These are phyloP conservation scores for Rhincodon typus DNA, from an alignment of 2,797 vertebrate genomes.

Conservation along the genomic window DNA sequence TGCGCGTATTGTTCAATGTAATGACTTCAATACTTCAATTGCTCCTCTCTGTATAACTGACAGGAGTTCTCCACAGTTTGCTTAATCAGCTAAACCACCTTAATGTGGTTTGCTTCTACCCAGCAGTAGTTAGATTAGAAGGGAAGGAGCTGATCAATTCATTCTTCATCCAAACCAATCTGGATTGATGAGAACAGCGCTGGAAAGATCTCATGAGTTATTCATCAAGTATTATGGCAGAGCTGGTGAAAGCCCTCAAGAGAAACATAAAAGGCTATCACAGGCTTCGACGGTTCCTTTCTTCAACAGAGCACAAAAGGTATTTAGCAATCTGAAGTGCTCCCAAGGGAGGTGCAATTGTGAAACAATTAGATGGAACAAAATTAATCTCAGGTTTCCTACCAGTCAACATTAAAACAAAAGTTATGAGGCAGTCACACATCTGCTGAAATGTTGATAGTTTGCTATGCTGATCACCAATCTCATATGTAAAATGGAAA, in stretches of 20 bases:
- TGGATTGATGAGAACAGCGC: conserved; percentile 2
- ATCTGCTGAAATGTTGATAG: background rate
- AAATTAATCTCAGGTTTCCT: conserved; percentile 18
- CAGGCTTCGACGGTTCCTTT: background rate
- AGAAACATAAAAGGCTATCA: conserved; percentile 34
- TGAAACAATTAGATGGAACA: conserved; percentile 25
- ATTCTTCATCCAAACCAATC: conserved; percentile 33
- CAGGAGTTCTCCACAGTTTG: background rate
- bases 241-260: conserved; percentile 12
- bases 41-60: background rate
- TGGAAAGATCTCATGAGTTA: conserved; percentile 24
- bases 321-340: conserved; percentile 18
- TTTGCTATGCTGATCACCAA: background rate
- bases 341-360: conserved; percentile 6
- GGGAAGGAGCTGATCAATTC: background rate
- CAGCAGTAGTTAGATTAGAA: background rate
- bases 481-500: background rate
- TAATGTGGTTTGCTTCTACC: background rate
- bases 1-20: background rate
- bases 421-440: background rate
- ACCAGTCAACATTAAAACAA: background rate
- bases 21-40: background rate
- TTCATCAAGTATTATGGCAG: conserved; percentile 28
- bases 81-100: background rate
- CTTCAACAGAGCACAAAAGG: conserved; percentile 5